Conservation (phyloP, 2,797 vertebrate species). For the Sebastes elongatus region DNA sequence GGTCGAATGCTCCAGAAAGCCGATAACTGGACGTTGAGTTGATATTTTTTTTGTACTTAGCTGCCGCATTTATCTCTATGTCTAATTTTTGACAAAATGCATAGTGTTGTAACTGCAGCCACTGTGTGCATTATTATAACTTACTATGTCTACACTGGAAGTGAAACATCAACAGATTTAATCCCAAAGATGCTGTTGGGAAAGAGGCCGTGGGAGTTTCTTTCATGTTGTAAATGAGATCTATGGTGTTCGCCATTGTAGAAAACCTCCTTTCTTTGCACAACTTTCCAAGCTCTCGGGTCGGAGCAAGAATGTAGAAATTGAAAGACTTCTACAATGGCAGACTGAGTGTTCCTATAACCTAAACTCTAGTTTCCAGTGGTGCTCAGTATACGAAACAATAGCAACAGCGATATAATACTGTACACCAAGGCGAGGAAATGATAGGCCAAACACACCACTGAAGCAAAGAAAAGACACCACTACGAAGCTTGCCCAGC, state of each 20-base stretch:
- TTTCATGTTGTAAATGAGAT: background rate
- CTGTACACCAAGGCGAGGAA: slow-evolving; percentile 26
- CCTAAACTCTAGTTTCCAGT: slow-evolving; percentile 29
- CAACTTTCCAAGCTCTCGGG: background rate
- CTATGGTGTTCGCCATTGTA: slow-evolving; percentile 33
- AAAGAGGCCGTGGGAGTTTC: slow-evolving; percentile 27
- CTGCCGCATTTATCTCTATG: background rate
- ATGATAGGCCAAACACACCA: slow-evolving; percentile 49
- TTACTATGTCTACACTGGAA: background rate
- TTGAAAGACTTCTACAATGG: slow-evolving; percentile 40
- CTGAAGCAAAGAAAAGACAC: slow-evolving; percentile 50
- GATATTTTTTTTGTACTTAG: background rate
- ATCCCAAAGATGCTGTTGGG: slow-evolving; percentile 53
- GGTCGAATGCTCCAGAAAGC: background rate
- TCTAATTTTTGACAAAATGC: background rate
- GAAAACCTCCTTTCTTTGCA: slow-evolving; percentile 25
- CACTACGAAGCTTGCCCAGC: slow-evolving; percentile 46
- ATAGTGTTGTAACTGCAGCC: background rate
- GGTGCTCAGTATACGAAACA: slow-evolving; percentile 8
- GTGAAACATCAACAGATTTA: background rate
- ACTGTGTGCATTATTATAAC: background rate
- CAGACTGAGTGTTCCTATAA: background rate
- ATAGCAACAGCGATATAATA: slow-evolving; percentile 23
- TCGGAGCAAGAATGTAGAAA: background rate
- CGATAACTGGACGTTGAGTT: background rate